These are phyloP conservation scores for Thymelicus sylvestris DNA, from an alignment of 2,888 invertebrate genomes.

Conservation along the genomic window DNA sequence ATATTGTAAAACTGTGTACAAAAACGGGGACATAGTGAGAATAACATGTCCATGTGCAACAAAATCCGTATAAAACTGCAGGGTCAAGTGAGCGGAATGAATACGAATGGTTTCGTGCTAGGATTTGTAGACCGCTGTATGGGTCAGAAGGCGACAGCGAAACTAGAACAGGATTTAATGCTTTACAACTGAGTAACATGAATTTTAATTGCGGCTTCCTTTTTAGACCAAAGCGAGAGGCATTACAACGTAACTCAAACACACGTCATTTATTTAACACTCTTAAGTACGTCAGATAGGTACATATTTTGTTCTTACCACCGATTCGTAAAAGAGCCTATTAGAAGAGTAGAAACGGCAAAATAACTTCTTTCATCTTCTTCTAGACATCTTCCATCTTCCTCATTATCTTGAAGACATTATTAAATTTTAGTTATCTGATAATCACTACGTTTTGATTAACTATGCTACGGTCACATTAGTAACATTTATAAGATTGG, in stretches of 20 bases:
- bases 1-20: background rate
- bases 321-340: no score
- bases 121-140: slow-evolving; percentile 32
- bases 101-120: slow-evolving; percentile 31
- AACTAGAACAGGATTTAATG: slow-evolving; percentile 25
- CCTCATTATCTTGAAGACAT: no score
- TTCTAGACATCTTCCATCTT: no score
- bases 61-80: slow-evolving; percentile 27
- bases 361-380: no score
- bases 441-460: no score
- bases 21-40: slow-evolving; percentile 10
- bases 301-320: no score
- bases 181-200: slow-evolving; percentile 15
- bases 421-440: no score
- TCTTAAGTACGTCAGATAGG: no score
- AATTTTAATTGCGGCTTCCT: slow-evolving; percentile 1
- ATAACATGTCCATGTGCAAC: slow-evolving; percentile 27
- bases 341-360: no score
- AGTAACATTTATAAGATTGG: no score
- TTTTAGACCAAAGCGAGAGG: background rate
- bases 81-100: slow-evolving; percentile 36
- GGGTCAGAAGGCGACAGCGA: slow-evolving; percentile 23
- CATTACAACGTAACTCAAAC: background rate
- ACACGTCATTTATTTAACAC: no score
- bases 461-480: no score